Percentiles rank a stretch among this genome's conserved stretches.
Evolutionary conservation across 2,797 vertebrate genomes (phyloP).

Genomic region (Myripristis murdjan): DNA sequence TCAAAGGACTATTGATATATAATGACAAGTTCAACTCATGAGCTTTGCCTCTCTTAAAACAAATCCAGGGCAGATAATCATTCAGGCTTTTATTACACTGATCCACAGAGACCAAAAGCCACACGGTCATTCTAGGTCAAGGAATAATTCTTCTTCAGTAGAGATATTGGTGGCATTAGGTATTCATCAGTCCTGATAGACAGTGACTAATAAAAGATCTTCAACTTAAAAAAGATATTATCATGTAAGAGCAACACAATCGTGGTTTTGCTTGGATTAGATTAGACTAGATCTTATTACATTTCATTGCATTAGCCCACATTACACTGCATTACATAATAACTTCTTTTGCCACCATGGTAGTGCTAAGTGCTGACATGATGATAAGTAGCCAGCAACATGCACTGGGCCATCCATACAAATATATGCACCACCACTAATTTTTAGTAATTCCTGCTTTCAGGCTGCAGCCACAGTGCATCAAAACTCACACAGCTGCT

Average conservation of each 20-base stretch:
- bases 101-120: slow-evolving; percentile 34
- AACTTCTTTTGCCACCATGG: not conserved
- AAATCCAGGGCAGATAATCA: slow-evolving; percentile 54
- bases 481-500: too few species aligned
- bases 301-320: too few species aligned
- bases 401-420: too few species aligned
- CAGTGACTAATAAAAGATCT: not conserved
- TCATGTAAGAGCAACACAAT: not conserved
- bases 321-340: not conserved
- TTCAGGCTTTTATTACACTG: slow-evolving; percentile 24
- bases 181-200: not conserved
- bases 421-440: too few species aligned
- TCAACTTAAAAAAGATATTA: not conserved
- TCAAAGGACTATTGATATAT: slow-evolving; percentile 71
- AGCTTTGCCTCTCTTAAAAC: slow-evolving; percentile 61
- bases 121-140: slow-evolving; percentile 20
- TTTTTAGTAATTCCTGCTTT: too few species aligned
- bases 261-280: not conserved
- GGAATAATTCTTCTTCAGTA: slow-evolving; percentile 16
- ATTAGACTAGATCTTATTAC: not conserved
- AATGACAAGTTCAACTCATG: slow-evolving; percentile 65
- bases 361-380: not conserved
- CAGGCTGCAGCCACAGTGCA: too few species aligned
- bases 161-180: not conserved
- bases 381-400: too few species aligned